Evolutionary conservation across 2,888 invertebrate species (phyloP), one percentile per base, ranked within the genome.

Genomic region (Ashinkailepas kermadecensis): DNA sequence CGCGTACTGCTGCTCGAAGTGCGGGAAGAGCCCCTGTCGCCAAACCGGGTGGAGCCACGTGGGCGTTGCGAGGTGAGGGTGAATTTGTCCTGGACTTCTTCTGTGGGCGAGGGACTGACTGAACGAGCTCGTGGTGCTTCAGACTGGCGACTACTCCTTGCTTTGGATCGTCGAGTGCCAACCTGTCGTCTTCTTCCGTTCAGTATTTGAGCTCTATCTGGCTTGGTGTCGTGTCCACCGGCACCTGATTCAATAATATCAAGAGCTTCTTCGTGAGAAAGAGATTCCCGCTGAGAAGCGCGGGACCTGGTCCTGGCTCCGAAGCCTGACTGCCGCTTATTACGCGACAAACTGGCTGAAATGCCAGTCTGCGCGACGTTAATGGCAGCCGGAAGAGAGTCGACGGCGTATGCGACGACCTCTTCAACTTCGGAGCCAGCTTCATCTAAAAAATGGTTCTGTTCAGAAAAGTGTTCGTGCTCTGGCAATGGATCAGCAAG

Each of bases 381-480:
- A 2, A 54, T 11, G 54, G 74, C 74, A 74, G 74, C 56, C 74
- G 21, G 54, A 56, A 74, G 74, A 39, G 70, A 39, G 74, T 74
- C 74, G 74, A 54, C 74, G 56, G 6, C 54, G 21, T 54, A 23
- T 10, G 18, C 54, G 74, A 70, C 70, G 70, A 74, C 74, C 74
- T 15, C 74, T 23, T 54, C 74, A 18, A 56, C 74, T 74, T 74
- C 74, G 74, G 74, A 74, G 18, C 74, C 74, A 74, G 74, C 74
- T 54, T 74, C 74, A 74, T 74, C 74, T 74, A 74, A 74, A 74
- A 74, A 74, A 74, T 74, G 74, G 74, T 74, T 56, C 74, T 74
- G 74, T 74, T 74, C 74, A 74, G 23, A 74, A 54, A 74, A 74
- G 21, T 56, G 54, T 11, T 6, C 21, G 21, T 56, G 56, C 56